Base-by-base conservation (phyloP, 2,888 invertebrate genomes). In the Notodonta ziczac region DNA sequence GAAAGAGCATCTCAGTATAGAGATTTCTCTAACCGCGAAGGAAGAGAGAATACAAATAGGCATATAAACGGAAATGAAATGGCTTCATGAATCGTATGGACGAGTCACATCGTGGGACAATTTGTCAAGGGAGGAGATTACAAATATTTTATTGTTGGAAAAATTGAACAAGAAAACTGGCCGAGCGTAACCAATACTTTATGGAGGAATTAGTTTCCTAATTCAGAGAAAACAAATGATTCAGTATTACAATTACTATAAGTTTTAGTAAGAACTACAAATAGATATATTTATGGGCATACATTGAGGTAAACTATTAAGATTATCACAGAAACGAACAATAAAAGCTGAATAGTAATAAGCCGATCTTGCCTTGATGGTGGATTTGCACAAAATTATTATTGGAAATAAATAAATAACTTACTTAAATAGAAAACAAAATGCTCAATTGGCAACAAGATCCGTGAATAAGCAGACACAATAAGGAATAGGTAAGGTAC, bases 41-140 rank as follows among this genome's bases (percentile, higher is more conserved):
- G 85, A 87, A 86, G 81, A 87, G 82, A 87, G 87, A 91, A 90
- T 90, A 92, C 88, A 89, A 90, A 90, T 91, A 89, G 88, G 83
- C 87, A 85, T 84, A 90, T 91, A 90, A 91, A 89, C 87, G 86
- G 83, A 89, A 89, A 89, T 86, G 86, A 87, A 89, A 90, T 87
- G 85, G 85, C 83, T 87, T 83, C 87, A 88, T 88, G 86, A 88
- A 87, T 90, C 84, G 86, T 84, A 82, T 82, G 84, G 84, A 82
- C 84, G 77, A 85, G 81, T 80, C 81, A 80, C 83, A 81, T 82
- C 74, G 81, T 69, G 72, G 73, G 75, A 77, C 82, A 84, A 82
- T 85, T 80, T 84, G 83, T 83, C 81, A 80, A 76, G 74, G 72
- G 65, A 77, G 72, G 75, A 76, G 77, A 81, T 79, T 79, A 81